Base-by-base conservation (phyloP, 2,113 vertebrate species). In the Nothobranchius kuhntae region DNA sequence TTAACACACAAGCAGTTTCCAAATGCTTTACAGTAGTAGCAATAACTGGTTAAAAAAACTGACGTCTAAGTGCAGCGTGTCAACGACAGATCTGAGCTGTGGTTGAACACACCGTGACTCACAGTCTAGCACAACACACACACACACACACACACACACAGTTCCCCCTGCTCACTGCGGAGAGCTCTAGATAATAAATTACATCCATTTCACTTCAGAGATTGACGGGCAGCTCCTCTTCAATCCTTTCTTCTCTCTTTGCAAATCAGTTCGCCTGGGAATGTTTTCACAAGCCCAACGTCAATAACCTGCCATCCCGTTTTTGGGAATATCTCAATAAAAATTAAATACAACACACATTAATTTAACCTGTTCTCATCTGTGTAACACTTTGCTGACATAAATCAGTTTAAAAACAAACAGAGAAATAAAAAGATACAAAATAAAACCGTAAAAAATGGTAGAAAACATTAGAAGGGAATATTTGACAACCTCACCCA, bases 1-100 rank as follows among this genome's bases (percentile, higher is more conserved):
- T 99, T 97, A 98, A 94, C 91, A 93, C 92, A 96, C 94, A 94
- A 95, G 93, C 93, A 93, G 94, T 93, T 92, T 90, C 95, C 91
- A 93, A 94, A 95, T 94, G 91, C 87, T 93, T 89, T 90, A 91
- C 91, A 94, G 89, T 88, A 92, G 89, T 88, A 91, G 89, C 86
- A 91, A 88, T 85, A 89, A 86, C 81, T 86, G 87, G 84, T 89
- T 89, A 71, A 83, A 84, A 62, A 83, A 81, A 82, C 86, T 44
- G 74, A 83, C 78, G 61, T 84, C 79, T 87, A 84, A 81, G 85
- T 85, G 87, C 84, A 82, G 84, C 84, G 86, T 72, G 61, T 86
- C 85, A 87, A 75, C 75, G 77, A 76, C 24, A 76, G 78, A 84
- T 78, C 70, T 78, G 80, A 83, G 82, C 77, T 72, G 61, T 67